Conservation (phyloP, 2,797 vertebrate species). For the Sebastiscus tertius region DNA sequence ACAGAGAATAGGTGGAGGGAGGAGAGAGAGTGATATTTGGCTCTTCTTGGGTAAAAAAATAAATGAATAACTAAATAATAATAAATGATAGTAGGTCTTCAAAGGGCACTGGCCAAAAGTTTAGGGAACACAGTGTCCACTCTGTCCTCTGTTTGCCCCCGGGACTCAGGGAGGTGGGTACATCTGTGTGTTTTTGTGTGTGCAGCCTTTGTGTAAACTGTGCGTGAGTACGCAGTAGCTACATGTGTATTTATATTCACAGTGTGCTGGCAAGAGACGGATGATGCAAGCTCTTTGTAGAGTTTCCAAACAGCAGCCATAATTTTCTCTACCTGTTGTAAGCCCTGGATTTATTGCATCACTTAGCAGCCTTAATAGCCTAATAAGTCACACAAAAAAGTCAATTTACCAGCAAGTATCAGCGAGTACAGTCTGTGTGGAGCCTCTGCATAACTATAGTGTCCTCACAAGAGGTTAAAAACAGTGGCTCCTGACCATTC, state of each 20-base stretch:
- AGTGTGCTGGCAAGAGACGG: conserved; percentile 48
- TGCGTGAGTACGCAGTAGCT: conserved; percentile 43
- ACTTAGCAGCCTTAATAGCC: conserved; percentile 67
- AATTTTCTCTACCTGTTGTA: conserved; percentile 69
- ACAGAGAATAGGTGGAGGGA: neutral
- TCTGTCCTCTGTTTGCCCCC: conserved; percentile 69
- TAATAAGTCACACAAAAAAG: conserved; percentile 61
- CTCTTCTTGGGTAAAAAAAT: conserved; percentile 54
- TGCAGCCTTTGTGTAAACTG: conserved; percentile 43
- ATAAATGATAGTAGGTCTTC: conserved; percentile 53
- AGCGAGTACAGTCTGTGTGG: conserved; percentile 39
- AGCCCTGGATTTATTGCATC: conserved; percentile 72
- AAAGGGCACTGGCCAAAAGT: conserved; percentile 70
- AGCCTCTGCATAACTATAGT: conserved; percentile 36
- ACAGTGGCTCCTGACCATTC: neutral
- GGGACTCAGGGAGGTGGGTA: conserved; percentile 53
- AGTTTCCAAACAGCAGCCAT: conserved; percentile 70
- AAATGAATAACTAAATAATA: conserved; percentile 74
- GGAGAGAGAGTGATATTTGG: conserved; percentile 18
- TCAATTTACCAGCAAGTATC: conserved; percentile 58
- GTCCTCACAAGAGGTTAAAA: conserved; percentile 21
- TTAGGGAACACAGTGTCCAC: conserved; percentile 76
- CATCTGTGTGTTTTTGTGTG: conserved; percentile 3
- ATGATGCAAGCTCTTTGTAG: conserved; percentile 72
- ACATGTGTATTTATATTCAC: conserved; percentile 62